These are phyloP conservation scores for Poeciliopsis turrubarensis DNA, from an alignment of 2,113 vertebrate species.

Conservation along the genomic window DNA sequence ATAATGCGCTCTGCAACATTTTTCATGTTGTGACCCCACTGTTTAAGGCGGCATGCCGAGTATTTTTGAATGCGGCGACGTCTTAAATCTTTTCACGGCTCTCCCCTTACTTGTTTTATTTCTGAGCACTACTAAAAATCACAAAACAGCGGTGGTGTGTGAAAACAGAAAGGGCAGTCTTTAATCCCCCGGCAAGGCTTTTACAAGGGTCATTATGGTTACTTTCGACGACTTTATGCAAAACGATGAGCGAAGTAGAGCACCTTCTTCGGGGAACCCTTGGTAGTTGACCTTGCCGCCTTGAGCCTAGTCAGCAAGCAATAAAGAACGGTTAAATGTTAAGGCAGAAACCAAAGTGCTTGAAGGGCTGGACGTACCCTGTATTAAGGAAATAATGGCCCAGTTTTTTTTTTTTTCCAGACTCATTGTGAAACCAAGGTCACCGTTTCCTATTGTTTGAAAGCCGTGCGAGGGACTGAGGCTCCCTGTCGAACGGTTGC, in stretches of 20 bases:
- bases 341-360: conserved; percentile 77
- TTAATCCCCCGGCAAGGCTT: conserved; percentile 51
- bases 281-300: conserved; percentile 81
- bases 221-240: conserved; percentile 64
- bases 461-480: conserved; percentile 74
- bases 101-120: conserved; percentile 41
- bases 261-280: conserved; percentile 66
- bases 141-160: conserved; percentile 43
- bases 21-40: conserved; percentile 61
- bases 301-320: conserved; percentile 74
- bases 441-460: conserved; percentile 77
- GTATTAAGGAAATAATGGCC: conserved; percentile 80
- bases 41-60: conserved; percentile 49
- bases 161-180: conserved; percentile 61
- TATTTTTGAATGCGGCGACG: conserved; percentile 59
- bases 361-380: conserved; percentile 74
- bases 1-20: conserved; percentile 58
- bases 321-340: conserved; percentile 80
- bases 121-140: conserved; percentile 21
- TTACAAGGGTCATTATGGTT: conserved; percentile 65
- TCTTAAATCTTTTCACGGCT: conserved; percentile 51
- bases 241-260: conserved; percentile 73
- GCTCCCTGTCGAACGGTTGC: conserved; percentile 53
- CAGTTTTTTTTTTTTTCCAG: conserved; percentile 73
- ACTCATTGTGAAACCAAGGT: conserved; percentile 82